Base-by-base conservation (phyloP, 2,888 invertebrate species). In the Gymnocheta viridis region DNA sequence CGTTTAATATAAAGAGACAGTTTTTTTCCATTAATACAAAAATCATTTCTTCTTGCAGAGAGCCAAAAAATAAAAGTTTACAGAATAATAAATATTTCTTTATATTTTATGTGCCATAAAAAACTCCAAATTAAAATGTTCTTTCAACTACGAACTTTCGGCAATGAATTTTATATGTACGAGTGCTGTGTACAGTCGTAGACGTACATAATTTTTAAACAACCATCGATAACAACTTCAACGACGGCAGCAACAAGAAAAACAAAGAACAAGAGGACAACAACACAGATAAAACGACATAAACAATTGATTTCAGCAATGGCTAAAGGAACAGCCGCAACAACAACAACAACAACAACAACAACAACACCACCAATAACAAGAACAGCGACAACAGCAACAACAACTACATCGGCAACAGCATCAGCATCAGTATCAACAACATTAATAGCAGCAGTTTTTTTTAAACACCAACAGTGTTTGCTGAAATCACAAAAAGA, bases 121-220 rank as follows among this genome's bases (percentile, higher is more conserved):
- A 86, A 87, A 87, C 87, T 87, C 90, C 89, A 90, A 90, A 90
- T 90, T 90, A 90, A 90, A 90, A 90, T 90, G 90, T 90, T 90
- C 89, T 90, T 90, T 90, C 90, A 90, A 90, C 90, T 90, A 90
- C 90, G 90, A 90, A 90, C 90, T 90, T 90, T 90, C 51, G 76
- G 83, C 81, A 83, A 87, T 87, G 86, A 87, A 87, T 87, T 86
- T 67, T 67, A 49, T 67, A 77, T 38, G 49, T 17, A 14, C 41
- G 41, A 41, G n/a, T 29, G 10, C 17, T 22, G 24, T 58, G 17
- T 51, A 38, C 35, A 60, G 17, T 29, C 44, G 62, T 79, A 70
- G 78, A 67, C 66, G 38, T 58, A 49, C 67, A 38, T 69, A 77
- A 77, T 69, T 77, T 47, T 77, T 60, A 38, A 69, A 69, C 49